Base-by-base conservation (phyloP, 1,140 invertebrate species). In the Patella vulgata region DNA sequence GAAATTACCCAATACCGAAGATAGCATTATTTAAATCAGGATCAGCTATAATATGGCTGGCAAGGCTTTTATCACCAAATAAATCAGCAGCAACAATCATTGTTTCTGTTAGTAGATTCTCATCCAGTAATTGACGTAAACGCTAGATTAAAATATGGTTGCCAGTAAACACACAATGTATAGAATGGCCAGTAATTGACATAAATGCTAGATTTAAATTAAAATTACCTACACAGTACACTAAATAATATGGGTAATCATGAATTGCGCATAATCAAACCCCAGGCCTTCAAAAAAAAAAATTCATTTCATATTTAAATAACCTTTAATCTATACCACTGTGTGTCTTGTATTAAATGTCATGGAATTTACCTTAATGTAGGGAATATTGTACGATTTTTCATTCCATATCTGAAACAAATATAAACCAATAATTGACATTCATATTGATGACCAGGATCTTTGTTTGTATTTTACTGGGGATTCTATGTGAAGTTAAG, bases 321-420 rank as follows among this genome's bases (percentile, higher is more conserved):
- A 33, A 3, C 21, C 12, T 5, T 52, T 52, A 30, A 17, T 17
- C 19, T 0, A 33, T 17, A n/a, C 5, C 6, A n/a, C n/a, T n/a
- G n/a, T n/a, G n/a, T n/a, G 21, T 17, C 12, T 21, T 19, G 23
- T 31, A 40, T n/a, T 25, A 36, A 21, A 9, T 21, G 5, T 30
- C 21, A 5, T 23, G 39, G 23, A 30, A 50, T 50, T 67, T 61
- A 80, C 79, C 74, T 78, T 72, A 3, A 82, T 69, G 63, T 82
- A 82, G 25, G 50, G 39, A 17, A 56, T 54, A 57, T 74, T 58
- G 61, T 76, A 77, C 21, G 57, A 17, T 53, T 70, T 71, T 57
- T 82, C 80, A 75, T 82, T 82, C 80, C 78, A 82, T n/a, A 82
- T 77, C 80, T 82, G 66, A 53, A 74, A 66, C 63, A 53, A 50